Base-by-base conservation (phyloP, 2,797 vertebrate species). In the Catamblyrhynchus diadema region DNA sequence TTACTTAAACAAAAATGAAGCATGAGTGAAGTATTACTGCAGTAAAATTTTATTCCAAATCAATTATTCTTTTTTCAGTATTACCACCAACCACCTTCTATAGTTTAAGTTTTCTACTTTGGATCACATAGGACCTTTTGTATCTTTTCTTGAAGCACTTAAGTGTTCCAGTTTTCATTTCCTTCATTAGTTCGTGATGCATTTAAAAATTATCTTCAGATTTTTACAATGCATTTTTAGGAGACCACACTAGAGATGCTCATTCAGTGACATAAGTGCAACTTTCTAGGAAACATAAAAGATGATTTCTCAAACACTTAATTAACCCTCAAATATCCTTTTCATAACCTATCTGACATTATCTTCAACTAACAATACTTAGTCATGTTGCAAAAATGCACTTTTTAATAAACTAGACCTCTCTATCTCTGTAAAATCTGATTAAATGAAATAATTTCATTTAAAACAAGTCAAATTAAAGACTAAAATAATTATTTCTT, bases 361-460 rank as follows among this genome's bases (percentile, higher is more conserved):
- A 92, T 57, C 56, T 61, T 54, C 67, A 85, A 30, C 39, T 85
- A 82, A 42, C 30, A 80, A 74, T 51, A 73, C 28, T 74, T 41
- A 32, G 0, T 8, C 50, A 53, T 30, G 19, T 51, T 61, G 32
- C 33, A 93, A 90, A 93, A 94, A 82, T 9, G 13, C 3, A 2
- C 23, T 64, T 32, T 92, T 87, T 78, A 89, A 86, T 71, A 73
- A 94, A 66, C 30, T 45, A 79, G 48, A 41, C 12, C 61, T 66
- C 32, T 88, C 70, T 90, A 60, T 45, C 41, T 37, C 44, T 54
- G 28, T 14, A 69, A 78, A 93, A 74, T 78, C n/a, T 65, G 42
- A 91, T 72, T 41, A 86, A 80, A 89, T 78, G 15, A 85, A 94
- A 94, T 59, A 86, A 85, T 81, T 92, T 91, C 14, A 80, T 75